These are phyloP conservation scores for Silurus lanzhouensis DNA, from an alignment of 2,797 vertebrate species.

Conservation along the genomic window DNA sequence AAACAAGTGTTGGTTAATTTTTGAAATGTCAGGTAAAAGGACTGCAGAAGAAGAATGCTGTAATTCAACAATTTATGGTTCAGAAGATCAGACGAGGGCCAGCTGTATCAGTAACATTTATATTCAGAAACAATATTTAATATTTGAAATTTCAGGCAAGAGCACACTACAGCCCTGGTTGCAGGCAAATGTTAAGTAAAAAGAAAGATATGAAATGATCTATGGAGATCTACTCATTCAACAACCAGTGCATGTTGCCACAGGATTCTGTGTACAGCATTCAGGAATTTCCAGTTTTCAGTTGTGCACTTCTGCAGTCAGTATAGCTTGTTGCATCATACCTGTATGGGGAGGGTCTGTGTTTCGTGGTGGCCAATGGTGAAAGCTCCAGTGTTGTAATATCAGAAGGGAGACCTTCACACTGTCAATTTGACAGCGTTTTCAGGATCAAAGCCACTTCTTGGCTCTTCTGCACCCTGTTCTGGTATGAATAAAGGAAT, in stretches of 20 bases:
- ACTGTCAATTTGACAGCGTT: background rate
- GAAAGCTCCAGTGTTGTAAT: background rate
- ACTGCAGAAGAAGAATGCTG: background rate
- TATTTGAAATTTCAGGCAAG: too few relatives aligned
- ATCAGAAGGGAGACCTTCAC: background rate
- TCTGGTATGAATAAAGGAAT: background rate
- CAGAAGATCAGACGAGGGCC: background rate
- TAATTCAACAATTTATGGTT: background rate
- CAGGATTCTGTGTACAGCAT: background rate
- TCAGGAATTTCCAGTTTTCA: conserved; percentile 12
- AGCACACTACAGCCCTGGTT: background rate
- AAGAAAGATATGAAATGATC: background rate
- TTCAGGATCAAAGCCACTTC: background rate
- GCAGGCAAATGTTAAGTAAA: background rate
- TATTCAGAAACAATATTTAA: too few relatives aligned
- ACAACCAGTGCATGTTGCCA: background rate
- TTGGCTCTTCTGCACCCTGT: too few relatives aligned
- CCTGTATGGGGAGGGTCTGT: background rate
- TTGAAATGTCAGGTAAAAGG: background rate
- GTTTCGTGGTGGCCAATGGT: background rate
- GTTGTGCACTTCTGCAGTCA: background rate
- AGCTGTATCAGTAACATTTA: too few relatives aligned
- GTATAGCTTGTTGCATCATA: background rate
- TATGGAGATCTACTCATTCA: background rate
- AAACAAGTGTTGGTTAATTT: background rate